A percentile compares a stretch with the other conserved stretches of the same genome.
These are phyloP conservation scores for Cephonodes hylas DNA, from an alignment of 2,888 invertebrate genomes.

Conservation along the genomic window DNA sequence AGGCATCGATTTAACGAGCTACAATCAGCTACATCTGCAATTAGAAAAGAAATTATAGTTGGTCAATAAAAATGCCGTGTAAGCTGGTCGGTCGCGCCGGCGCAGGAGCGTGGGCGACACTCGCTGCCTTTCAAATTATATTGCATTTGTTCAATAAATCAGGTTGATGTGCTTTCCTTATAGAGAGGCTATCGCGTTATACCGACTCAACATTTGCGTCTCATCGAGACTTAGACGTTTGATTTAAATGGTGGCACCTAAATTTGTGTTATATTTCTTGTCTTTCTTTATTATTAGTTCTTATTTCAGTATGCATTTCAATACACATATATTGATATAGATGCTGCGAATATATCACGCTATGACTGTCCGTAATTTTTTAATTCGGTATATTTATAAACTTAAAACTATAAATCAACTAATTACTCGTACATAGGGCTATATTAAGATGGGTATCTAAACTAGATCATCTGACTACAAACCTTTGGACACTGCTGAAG, in stretches of 20 bases:
- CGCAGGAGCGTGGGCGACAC: slow-evolving; percentile 16
- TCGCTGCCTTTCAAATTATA: slow-evolving; percentile 23
- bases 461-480: too few relatives aligned
- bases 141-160: slow-evolving; percentile 33
- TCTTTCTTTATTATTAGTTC: too few relatives aligned
- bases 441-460: too few relatives aligned
- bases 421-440: too few relatives aligned
- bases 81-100: background rate
- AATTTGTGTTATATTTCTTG: too few relatives aligned
- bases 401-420: too few relatives aligned
- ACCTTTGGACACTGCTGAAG: background rate
- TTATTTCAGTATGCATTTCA: too few relatives aligned
- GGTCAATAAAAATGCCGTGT: slow-evolving; percentile 26
- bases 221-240: background rate
- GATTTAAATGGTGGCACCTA: too few relatives aligned
- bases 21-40: slow-evolving; percentile 10
- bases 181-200: background rate
- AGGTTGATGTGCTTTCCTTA: background rate
- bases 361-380: too few relatives aligned
- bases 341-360: background rate
- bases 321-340: too few relatives aligned
- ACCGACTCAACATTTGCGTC: background rate
- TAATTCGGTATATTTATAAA: too few relatives aligned
- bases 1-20: slow-evolving; percentile 9
- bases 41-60: slow-evolving; percentile 13